These are phyloP conservation scores for Ormyrus thymus DNA, from an alignment of 2,888 invertebrate species.

Conservation along the genomic window DNA sequence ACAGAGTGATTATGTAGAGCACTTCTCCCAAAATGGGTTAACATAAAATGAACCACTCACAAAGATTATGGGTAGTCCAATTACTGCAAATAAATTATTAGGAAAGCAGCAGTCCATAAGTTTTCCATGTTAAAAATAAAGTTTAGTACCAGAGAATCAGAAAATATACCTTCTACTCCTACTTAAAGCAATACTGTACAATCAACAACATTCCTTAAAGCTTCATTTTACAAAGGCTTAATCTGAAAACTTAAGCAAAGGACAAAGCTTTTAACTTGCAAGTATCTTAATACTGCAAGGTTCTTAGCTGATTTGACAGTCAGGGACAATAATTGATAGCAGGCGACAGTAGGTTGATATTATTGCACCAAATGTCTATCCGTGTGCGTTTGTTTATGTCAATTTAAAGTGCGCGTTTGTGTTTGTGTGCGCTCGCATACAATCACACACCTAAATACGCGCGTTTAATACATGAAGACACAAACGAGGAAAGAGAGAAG, in stretches of 20 bases:
- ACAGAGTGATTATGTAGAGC: no score
- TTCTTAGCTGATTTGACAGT: constrained; percentile 24
- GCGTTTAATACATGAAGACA: background rate
- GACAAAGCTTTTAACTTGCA: constrained; percentile 10
- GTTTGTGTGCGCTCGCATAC: constrained; percentile 16
- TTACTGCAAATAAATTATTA: no score
- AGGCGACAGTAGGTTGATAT: constrained; percentile 30
- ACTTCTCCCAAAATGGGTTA: no score
- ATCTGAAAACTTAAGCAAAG: background rate
- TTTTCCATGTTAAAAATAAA: no score
- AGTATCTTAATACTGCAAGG: background rate
- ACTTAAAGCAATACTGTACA: no score
- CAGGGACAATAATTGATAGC: constrained; percentile 42
- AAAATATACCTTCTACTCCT: no score
- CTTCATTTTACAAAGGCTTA: background rate
- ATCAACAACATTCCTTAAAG: no score
- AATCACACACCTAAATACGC: background rate
- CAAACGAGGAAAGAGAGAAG: constrained; percentile 4
- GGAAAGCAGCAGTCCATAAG: no score
- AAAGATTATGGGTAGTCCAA: no score
- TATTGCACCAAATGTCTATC: constrained; percentile 15
- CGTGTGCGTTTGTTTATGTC: constrained; percentile 43
- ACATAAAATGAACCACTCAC: no score
- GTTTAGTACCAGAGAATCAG: no score
- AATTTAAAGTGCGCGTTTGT: constrained; percentile 13